These are phyloP conservation scores for Todiramphus saurophagus DNA, from an alignment of 2,113 vertebrate species.

Conservation along the genomic window DNA sequence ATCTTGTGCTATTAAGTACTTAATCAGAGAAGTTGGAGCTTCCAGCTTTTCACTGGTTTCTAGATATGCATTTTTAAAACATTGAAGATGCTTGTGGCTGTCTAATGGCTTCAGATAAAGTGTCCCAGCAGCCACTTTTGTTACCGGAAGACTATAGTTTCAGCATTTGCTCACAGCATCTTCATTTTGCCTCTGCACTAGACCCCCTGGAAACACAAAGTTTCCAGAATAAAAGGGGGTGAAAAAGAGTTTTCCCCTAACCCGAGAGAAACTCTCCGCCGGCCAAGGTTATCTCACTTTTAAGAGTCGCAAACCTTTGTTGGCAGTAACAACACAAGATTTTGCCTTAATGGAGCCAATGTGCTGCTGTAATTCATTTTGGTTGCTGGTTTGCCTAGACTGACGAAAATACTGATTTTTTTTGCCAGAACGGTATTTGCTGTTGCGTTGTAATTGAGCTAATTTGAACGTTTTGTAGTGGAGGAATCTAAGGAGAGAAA, in stretches of 20 bases:
- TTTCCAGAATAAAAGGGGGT: not conserved
- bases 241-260: not conserved
- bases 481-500: not conserved
- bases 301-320: not conserved
- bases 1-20: not conserved
- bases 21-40: not conserved
- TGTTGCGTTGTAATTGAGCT: not conserved
- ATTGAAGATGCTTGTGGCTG: not conserved
- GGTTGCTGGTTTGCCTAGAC: not conserved
- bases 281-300: not conserved
- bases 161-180: not conserved
- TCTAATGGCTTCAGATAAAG: not conserved
- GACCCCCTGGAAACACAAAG: not conserved
- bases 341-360: not conserved
- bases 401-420: not conserved
- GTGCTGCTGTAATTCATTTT: not conserved
- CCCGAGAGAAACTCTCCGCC: not conserved
- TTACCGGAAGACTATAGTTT: not conserved
- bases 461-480: not conserved
- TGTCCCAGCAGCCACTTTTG: not conserved
- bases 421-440: not conserved
- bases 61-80: not conserved
- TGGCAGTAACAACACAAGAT: not conserved
- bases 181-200: not conserved
- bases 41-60: not conserved